phyloP scores from a whole-genome alignment of 1,140 invertebrate species.

The Leptopilina boulardi region DNA sequence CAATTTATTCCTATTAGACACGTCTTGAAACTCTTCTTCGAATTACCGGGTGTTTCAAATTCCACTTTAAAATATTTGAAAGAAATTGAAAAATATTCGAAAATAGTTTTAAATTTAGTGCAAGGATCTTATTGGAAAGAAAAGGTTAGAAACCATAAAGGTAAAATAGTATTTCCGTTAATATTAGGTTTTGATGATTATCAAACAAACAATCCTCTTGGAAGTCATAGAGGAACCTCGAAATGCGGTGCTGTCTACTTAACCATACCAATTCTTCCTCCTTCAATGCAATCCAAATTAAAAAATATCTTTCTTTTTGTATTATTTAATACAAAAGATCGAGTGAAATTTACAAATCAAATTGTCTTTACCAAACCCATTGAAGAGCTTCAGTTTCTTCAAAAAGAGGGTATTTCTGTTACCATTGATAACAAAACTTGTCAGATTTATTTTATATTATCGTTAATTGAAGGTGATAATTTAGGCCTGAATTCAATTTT shows the following conservation, averaged over 20 bases:
- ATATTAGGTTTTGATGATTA: neutral
- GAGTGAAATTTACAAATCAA: neutral
- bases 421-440: neutral
- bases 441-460: constrained; percentile 34
- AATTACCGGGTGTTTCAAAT: neutral
- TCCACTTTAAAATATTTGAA: neutral
- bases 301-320: neutral
- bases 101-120: neutral
- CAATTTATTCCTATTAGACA: constrained; percentile 34
- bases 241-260: neutral
- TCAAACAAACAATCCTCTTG: constrained; percentile 2
- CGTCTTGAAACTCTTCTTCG: neutral
- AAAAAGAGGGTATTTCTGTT: constrained; percentile 34
- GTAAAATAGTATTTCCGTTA: neutral
- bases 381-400: constrained; percentile 36
- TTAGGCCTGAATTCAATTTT: constrained; percentile 35
- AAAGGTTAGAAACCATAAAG: neutral
- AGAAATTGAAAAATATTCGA: neutral
- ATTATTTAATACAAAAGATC: neutral
- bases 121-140: neutral
- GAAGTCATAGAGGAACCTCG: neutral
- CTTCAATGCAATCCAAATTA: neutral
- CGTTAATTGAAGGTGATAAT: constrained; percentile 34
- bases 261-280: neutral
- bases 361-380: constrained; percentile 41